A percentile compares a stretch with the other conserved stretches of the same genome.
phyloP scores from a whole-genome alignment of 2,888 invertebrate species.

The Phortica okadai region DNA sequence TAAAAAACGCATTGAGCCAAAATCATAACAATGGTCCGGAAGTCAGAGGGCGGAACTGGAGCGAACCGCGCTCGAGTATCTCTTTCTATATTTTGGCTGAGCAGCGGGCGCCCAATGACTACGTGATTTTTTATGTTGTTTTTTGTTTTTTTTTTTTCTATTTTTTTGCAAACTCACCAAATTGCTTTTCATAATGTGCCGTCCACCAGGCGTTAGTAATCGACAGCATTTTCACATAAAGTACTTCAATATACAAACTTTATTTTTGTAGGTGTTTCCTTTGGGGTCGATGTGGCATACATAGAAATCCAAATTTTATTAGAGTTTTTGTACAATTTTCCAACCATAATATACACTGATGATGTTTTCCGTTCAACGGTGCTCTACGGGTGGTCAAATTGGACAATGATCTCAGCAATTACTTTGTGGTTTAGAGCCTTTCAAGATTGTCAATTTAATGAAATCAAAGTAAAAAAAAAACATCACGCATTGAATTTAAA shows the following conservation, averaged over 20 bases:
- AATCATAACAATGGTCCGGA: slow-evolving; percentile 58
- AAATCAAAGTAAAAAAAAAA: background rate
- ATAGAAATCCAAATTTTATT: slow-evolving; percentile 58
- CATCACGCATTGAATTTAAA: slow-evolving; percentile 11
- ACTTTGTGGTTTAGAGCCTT: slow-evolving; percentile 1
- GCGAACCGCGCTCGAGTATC: slow-evolving; percentile 52
- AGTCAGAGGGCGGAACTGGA: slow-evolving; percentile 69
- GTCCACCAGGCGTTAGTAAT: background rate
- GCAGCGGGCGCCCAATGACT: slow-evolving; percentile 52
- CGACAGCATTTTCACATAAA: slow-evolving; percentile 7
- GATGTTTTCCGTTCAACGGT: slow-evolving; percentile 37
- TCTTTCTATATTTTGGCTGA: slow-evolving; percentile 30
- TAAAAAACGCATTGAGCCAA: slow-evolving; percentile 33
- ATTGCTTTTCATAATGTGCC: slow-evolving; percentile 29
- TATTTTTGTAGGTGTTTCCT: slow-evolving; percentile 44
- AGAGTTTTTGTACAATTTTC: background rate
- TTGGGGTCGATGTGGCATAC: slow-evolving; percentile 59
- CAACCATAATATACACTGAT: slow-evolving; percentile 33
- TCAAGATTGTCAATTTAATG: slow-evolving; percentile 62
- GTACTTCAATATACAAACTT: slow-evolving; percentile 24
- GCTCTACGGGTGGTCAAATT: slow-evolving; percentile 56
- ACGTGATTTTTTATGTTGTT: slow-evolving; percentile 63
- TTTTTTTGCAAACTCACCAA: slow-evolving; percentile 59
- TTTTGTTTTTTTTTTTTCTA: slow-evolving; percentile 44
- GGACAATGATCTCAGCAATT: background rate